Evolutionary conservation across 2,113 vertebrate species (phyloP), one percentile per base, ranked within the genome.

Genomic region (Nothocercus nigrocapillus): DNA sequence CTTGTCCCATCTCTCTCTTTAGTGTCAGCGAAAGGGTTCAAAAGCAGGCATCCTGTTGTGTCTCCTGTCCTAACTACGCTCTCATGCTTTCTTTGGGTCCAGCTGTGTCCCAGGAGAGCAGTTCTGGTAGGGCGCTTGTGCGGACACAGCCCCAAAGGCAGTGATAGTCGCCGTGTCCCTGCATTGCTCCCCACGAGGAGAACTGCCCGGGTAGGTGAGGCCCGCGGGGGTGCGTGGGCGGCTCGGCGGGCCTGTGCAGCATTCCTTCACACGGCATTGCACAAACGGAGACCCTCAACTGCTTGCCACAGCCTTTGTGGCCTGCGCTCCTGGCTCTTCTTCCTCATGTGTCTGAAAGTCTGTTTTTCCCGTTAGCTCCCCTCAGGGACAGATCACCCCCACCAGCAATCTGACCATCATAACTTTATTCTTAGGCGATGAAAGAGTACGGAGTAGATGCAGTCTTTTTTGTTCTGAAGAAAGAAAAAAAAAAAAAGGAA

Each of bases 381-480:
- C 36, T 40, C n/a, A 28, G 59, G 93, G 93, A 92, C 73, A 68
- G 54, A 85, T 82, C 82, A 75, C 66, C 85, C 88, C 61, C 40
- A 56, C 22, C 36, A 76, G 58, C 72, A 64, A 40, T 88, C 58
- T 90, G 72, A 82, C 54, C 53, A 5, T 61, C 66, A 47, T 86
- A 12, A 12, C 38, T 83, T 74, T 80, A 62, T 81, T 88, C 82
- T 42, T 14, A 86, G 69, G 82, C 21, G 34, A 66, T 59, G 90
- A 92, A 93, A 92, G 92, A 78, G 91, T 87, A 64, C 1, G 53
- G 75, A 82, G 74, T 79, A 54, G 88, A 82, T 78, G 81, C 69
- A 81, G 88, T 84, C 63, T 82, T 91, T 88, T 93, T 92, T 94
- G 86, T 93, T 94, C 58, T 82, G 74, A 59, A 92, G 59, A 81